These are phyloP conservation scores for Zosterops borbonicus DNA, from an alignment of 2,113 vertebrate genomes.

Conservation along the genomic window DNA sequence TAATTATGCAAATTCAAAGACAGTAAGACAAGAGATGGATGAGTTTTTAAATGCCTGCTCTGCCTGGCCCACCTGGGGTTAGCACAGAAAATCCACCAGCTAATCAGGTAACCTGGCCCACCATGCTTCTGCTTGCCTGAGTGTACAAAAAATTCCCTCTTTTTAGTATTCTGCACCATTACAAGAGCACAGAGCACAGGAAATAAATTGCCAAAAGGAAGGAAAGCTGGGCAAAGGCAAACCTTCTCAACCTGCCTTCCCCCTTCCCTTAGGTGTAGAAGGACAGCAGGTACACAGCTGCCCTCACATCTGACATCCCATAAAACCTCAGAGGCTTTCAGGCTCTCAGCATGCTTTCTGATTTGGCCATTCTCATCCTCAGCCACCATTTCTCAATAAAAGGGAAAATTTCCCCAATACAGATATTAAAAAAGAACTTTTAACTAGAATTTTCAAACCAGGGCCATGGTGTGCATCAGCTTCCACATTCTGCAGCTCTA, in stretches of 20 bases:
- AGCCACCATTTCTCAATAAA: neutral
- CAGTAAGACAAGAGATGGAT: constrained; percentile 43
- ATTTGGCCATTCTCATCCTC: neutral
- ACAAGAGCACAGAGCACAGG: neutral
- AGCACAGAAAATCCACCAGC: neutral
- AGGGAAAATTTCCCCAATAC: neutral
- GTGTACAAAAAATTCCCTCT: neutral
- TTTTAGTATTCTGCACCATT: neutral
- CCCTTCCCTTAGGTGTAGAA: neutral
- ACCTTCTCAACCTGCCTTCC: neutral
- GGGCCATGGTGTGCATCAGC: rapidly evolving
- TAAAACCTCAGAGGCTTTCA: neutral
- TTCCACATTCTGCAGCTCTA: neutral
- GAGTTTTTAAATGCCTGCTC: constrained; percentile 37
- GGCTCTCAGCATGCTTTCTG: neutral
- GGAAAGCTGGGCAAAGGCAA: neutral
- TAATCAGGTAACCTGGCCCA: neutral
- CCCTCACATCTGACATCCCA: neutral
- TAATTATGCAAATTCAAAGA: constrained; percentile 61
- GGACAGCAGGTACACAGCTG: neutral
- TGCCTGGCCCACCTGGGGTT: constrained; percentile 16
- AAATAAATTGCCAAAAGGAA: neutral
- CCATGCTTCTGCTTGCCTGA: neutral
- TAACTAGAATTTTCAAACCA: neutral
- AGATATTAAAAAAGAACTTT: neutral